These are phyloP conservation scores for Heliconius congener DNA, from an alignment of 1,140 invertebrate genomes.

Conservation along the genomic window DNA sequence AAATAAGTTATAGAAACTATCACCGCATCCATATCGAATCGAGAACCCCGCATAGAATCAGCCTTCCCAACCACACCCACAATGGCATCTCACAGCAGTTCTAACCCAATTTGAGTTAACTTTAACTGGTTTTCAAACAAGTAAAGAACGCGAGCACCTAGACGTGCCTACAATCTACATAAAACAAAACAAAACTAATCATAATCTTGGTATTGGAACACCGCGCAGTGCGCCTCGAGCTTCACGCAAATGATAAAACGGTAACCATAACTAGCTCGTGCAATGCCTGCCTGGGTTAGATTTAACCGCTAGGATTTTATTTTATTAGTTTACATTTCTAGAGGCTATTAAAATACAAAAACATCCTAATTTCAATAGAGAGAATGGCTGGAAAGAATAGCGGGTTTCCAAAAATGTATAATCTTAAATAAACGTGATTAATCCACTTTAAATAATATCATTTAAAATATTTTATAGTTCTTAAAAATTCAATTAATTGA, in stretches of 20 bases:
- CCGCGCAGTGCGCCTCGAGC: constrained; percentile 1
- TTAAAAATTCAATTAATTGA: too few relatives aligned
- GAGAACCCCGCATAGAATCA: too few relatives aligned
- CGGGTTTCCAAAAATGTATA: too few relatives aligned
- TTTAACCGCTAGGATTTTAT: neutral
- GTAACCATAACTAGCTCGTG: constrained; percentile 3
- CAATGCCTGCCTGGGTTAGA: neutral
- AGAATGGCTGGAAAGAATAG: too few relatives aligned
- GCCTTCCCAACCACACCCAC: neutral
- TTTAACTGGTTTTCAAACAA: neutral
- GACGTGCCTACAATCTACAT: constrained; percentile 12
- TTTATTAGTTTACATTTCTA: neutral
- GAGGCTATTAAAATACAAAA: too few relatives aligned
- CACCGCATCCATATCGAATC: too few relatives aligned
- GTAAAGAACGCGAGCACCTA: constrained; percentile 13
- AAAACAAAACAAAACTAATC: constrained; percentile 13
- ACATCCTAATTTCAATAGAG: too few relatives aligned
- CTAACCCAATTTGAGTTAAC: neutral
- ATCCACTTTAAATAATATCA: too few relatives aligned
- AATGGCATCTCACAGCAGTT: neutral
- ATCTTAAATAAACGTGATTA: too few relatives aligned
- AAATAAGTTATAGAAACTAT: too few relatives aligned
- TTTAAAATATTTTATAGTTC: too few relatives aligned
- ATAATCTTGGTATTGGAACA: constrained; percentile 1
- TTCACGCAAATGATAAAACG: constrained; percentile 8